Evolutionary conservation across 2,113 vertebrate species (phyloP).

Genomic region (Vulpes vulpes): DNA sequence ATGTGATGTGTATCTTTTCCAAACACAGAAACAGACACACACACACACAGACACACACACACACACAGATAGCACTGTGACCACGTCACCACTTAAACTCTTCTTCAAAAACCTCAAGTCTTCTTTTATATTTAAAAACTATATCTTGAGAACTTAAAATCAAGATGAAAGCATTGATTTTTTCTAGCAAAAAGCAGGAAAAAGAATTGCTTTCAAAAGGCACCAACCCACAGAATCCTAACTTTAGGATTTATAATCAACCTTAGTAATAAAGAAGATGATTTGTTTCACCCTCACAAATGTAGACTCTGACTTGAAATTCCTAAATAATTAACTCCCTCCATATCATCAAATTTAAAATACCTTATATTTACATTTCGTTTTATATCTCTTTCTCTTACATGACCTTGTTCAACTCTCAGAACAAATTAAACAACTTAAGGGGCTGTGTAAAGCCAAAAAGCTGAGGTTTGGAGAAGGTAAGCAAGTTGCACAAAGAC

Average conservation of each 20-base stretch:
- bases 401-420: background rate
- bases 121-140: slow-evolving; percentile 55
- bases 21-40: background rate
- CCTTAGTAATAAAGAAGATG: background rate
- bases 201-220: slow-evolving; percentile 50
- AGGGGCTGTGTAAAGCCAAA: background rate
- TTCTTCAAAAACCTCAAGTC: background rate
- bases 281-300: slow-evolving; percentile 44
- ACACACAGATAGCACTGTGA: background rate
- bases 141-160: slow-evolving; percentile 18
- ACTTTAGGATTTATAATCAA: slow-evolving; percentile 47
- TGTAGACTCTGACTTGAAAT: background rate
- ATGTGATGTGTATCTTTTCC: background rate
- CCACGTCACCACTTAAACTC: background rate
- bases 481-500: background rate
- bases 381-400: background rate
- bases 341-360: background rate
- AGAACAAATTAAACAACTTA: background rate
- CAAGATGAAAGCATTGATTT: slow-evolving; percentile 48
- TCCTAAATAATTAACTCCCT: slow-evolving; percentile 32
- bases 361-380: slow-evolving; percentile 1
- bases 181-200: slow-evolving; percentile 27
- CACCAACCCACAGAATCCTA: background rate
- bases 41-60: background rate
- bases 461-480: background rate